Evolutionary conservation across 92 coral and sea anemone genomes (phyloP).

Genomic region (Muricea muricata): DNA sequence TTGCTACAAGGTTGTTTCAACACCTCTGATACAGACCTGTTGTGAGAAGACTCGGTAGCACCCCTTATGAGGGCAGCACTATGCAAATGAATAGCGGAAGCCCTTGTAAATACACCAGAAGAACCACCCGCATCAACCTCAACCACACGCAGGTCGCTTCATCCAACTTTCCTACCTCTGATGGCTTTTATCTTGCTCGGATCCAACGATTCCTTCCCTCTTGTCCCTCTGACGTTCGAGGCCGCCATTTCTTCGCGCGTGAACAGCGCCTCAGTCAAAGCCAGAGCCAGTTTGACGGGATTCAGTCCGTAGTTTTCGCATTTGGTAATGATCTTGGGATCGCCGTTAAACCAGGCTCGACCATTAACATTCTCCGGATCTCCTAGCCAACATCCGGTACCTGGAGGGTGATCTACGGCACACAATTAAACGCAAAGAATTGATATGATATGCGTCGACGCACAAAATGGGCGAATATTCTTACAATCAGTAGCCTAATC

Average conservation of each 20-base stretch:
- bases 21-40: no score
- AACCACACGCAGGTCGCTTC: no score
- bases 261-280: constrained; percentile 85
- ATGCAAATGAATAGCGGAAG: no score
- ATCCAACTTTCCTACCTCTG: constrained; percentile 63
- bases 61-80: no score
- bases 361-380: constrained; percentile 69
- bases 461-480: no score
- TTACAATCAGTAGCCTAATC: no score
- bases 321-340: constrained; percentile 76
- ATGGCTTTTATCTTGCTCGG: constrained; percentile 94
- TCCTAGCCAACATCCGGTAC: constrained; percentile 91
- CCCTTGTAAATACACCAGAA: no score
- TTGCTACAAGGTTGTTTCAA: no score
- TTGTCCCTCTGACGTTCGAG: constrained; percentile 91
- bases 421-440: constrained; percentile 48
- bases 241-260: constrained; percentile 97
- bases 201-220: constrained; percentile 88
- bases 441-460: no score
- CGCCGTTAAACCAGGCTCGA: constrained; percentile 93
- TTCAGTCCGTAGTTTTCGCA: constrained; percentile 89
- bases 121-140: no score
- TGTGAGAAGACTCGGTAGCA: no score
- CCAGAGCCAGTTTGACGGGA: constrained; percentile 91
- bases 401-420: constrained; percentile 54